Evolutionary conservation across 2,797 vertebrate genomes (phyloP), one percentile per base, ranked within the genome.

Genomic region (Crax fasciolata): DNA sequence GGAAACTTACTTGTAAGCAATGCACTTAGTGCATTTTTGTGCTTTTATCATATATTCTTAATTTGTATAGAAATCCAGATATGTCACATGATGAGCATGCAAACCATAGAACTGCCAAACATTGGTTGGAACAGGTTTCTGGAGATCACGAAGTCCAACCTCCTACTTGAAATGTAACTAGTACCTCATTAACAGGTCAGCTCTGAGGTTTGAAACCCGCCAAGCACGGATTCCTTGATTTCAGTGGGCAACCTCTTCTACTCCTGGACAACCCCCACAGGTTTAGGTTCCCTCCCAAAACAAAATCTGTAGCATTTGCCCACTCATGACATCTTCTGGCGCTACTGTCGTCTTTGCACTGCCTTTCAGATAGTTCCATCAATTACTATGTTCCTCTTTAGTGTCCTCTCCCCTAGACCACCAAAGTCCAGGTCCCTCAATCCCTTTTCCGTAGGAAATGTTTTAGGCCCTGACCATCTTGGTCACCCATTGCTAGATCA

Each of bases 331-430:
- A 23, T n/a, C 19, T 30, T 14, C 44, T 38, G 39, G 8, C 61
- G 55, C 19, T 43, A 12, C 1, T 11, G 11, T 4, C 7, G 15
- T 43, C 28, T 81, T 84, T 5, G 1, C 4, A 57, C 0, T 5
- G 11, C 16, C 25, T 46, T 84, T 78, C 18, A 24, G 51, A 19
- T 5, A 59, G 7, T 38, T 30, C 55, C 7, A 87, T 28, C 10
- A 66, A 44, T 28, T 25, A 41, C 10, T 17, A 20, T 28, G 16
- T 20, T 8, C 3, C 25, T 44, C 23, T 23, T 58, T 39, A 61
- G 4, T 8, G 7, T 46, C 10, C 8, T 51, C 15, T 82, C 78
- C 25, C 14, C 18, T 43, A 62, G 20, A 63, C 10, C 23, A 35
- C 13, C 23, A 24, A 73, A 75, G 23, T 18, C 23, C 23, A 30